Evolutionary conservation across 2,113 vertebrate genomes (phyloP).

Genomic region (Atherinomorus stipes): DNA sequence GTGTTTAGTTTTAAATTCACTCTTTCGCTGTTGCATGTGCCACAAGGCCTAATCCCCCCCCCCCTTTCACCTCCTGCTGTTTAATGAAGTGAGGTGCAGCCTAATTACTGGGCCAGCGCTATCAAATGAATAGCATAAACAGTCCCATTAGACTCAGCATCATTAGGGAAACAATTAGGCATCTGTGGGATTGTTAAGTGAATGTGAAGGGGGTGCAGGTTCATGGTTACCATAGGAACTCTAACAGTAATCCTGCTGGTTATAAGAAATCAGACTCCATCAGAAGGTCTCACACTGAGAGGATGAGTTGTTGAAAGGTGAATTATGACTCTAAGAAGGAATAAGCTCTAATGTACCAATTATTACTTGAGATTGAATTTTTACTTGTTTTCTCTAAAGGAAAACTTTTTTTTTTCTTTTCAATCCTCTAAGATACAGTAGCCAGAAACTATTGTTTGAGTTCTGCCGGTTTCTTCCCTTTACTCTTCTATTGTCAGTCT

Average conservation of each 20-base stretch:
- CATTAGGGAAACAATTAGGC: slow-evolving; percentile 86
- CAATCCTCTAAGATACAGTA: too few relatives aligned
- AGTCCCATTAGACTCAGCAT: slow-evolving; percentile 82
- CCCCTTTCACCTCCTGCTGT: slow-evolving; percentile 51
- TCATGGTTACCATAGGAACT: slow-evolving; percentile 39
- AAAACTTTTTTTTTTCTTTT: too few relatives aligned
- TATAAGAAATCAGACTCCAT: neutral
- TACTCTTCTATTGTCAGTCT: neutral
- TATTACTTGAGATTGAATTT: too few relatives aligned
- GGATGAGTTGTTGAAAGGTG: neutral
- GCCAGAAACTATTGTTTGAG: neutral
- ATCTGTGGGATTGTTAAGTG: slow-evolving; percentile 77
- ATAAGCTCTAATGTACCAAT: neutral
- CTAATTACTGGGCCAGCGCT: slow-evolving; percentile 82
- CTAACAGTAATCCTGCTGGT: slow-evolving; percentile 10
- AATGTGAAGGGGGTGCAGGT: slow-evolving; percentile 18
- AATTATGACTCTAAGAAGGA: neutral
- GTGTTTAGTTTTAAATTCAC: slow-evolving; percentile 4
- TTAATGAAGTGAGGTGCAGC: slow-evolving; percentile 81
- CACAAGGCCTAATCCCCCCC: slow-evolving; percentile 14
- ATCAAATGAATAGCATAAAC: slow-evolving; percentile 83
- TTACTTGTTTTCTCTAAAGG: too few relatives aligned
- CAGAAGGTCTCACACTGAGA: neutral
- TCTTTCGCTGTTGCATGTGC: neutral
- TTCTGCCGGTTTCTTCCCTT: too few relatives aligned